A percentile compares a stretch with the other conserved stretches of the same genome.
phyloP scores from a whole-genome alignment of 2,888 invertebrate genomes.

The Orthosia cruda region DNA sequence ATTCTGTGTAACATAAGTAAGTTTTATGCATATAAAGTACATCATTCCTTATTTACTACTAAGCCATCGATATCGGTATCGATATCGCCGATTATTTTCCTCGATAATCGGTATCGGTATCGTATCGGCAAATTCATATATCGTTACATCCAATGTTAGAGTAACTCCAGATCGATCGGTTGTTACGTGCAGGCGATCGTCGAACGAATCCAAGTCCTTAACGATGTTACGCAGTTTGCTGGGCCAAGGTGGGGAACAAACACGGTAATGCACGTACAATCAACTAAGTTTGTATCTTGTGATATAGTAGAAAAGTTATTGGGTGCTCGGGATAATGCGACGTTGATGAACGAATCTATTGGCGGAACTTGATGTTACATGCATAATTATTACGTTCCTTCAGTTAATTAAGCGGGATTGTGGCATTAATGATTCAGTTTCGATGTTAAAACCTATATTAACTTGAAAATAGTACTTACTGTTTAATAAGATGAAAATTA shows the following conservation, averaged over 20 bases:
- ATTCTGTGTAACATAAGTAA: too few species aligned
- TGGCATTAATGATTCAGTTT: background rate
- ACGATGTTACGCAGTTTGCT: slow-evolving; percentile 71
- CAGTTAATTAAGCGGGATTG: slow-evolving; percentile 19
- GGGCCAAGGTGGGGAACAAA: slow-evolving; percentile 64
- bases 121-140: too few species aligned
- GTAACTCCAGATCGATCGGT: slow-evolving; percentile 53
- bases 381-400: slow-evolving; percentile 22
- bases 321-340: slow-evolving; percentile 31
- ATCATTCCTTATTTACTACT: too few species aligned
- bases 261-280: slow-evolving; percentile 67
- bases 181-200: slow-evolving; percentile 48
- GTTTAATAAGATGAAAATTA: background rate
- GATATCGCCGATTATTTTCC: too few species aligned
- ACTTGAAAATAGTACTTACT: too few species aligned
- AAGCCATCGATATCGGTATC: too few species aligned
- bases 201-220: slow-evolving; percentile 67
- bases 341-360: slow-evolving; percentile 51
- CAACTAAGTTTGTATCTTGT: slow-evolving; percentile 63
- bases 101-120: too few species aligned
- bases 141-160: too few species aligned
- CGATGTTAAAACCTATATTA: background rate
- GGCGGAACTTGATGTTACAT: slow-evolving; percentile 7
- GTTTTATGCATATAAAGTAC: too few species aligned
- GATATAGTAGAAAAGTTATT: slow-evolving; percentile 59